These are phyloP conservation scores for Habropoda laboriosa DNA, from an alignment of 1,140 invertebrate species.

Conservation along the genomic window DNA sequence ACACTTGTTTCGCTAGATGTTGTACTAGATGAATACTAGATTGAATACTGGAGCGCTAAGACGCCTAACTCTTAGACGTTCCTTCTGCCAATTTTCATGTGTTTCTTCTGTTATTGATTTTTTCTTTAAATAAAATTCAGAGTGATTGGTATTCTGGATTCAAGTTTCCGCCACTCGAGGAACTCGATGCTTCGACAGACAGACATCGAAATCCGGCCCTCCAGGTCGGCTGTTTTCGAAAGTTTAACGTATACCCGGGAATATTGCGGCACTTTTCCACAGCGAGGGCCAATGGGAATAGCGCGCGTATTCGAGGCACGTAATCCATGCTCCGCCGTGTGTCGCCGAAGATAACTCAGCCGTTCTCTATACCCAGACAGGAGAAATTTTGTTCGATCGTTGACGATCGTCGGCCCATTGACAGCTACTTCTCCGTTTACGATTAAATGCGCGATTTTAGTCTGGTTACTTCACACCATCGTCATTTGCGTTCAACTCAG, in stretches of 20 bases:
- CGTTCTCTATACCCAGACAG: conserved; percentile 17
- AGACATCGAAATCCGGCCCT: conserved; percentile 19
- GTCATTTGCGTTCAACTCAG: too few relatives aligned
- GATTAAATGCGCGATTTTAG: neutral
- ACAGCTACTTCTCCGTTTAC: neutral
- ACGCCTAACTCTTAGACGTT: neutral
- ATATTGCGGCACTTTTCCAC: conserved; percentile 42
- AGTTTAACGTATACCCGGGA: conserved; percentile 40
- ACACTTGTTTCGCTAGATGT: neutral
- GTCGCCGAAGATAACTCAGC: conserved; percentile 43
- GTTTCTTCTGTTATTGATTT: neutral
- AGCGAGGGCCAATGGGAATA: neutral
- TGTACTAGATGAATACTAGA: too few relatives aligned
- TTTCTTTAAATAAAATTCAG: conserved; percentile 14
- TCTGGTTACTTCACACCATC: neutral
- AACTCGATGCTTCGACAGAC: neutral
- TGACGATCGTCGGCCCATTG: conserved; percentile 15
- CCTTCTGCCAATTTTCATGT: neutral
- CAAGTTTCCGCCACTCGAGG: neutral
- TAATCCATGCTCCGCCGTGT: conserved; percentile 45
- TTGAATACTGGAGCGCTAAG: neutral
- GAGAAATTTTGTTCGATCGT: conserved; percentile 37
- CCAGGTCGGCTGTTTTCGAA: conserved; percentile 29
- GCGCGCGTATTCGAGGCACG: conserved; percentile 35
- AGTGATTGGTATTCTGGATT: too few relatives aligned